Percentiles rank a stretch among this genome's conserved stretches.
These are phyloP conservation scores for Sthenelais limicola DNA, from an alignment of 2,888 invertebrate genomes.

Conservation along the genomic window DNA sequence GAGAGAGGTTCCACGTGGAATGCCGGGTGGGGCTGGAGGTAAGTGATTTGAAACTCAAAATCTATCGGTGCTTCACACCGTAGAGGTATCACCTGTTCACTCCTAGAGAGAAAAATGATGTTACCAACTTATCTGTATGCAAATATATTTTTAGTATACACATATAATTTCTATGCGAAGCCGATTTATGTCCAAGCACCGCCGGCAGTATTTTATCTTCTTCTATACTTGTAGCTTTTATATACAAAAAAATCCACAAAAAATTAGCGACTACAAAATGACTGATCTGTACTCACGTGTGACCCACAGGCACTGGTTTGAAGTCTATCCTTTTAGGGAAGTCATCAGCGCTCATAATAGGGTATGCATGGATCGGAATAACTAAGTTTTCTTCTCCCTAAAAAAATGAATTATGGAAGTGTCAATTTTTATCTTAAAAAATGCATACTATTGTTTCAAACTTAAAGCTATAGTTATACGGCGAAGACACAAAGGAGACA, in stretches of 20 bases:
- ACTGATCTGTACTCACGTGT: slow-evolving; percentile 58
- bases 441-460: too few relatives aligned
- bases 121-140: neutral
- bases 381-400: slow-evolving; percentile 71
- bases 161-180: too few relatives aligned
- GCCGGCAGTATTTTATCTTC: too few relatives aligned
- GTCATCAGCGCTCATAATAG: slow-evolving; percentile 68
- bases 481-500: too few relatives aligned
- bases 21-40: slow-evolving; percentile 66
- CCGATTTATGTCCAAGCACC: too few relatives aligned
- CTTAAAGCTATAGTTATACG: too few relatives aligned
- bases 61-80: slow-evolving; percentile 70
- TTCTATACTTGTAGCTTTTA: too few relatives aligned
- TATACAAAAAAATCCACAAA: too few relatives aligned
- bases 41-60: slow-evolving; percentile 69
- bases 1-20: slow-evolving; percentile 68
- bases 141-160: neutral
- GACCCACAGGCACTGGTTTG: slow-evolving; percentile 67
- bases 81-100: slow-evolving; percentile 58
- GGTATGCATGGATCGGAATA: slow-evolving; percentile 72
- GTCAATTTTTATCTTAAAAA: too few relatives aligned
- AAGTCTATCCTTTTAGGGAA: slow-evolving; percentile 68
- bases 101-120: slow-evolving; percentile 25
- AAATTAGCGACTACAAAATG: too few relatives aligned
- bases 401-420: too few relatives aligned